Evolutionary conservation across 2,113 vertebrate species (phyloP), one percentile per base, ranked within the genome.

Genomic region (Gracilinanus agilis): DNA sequence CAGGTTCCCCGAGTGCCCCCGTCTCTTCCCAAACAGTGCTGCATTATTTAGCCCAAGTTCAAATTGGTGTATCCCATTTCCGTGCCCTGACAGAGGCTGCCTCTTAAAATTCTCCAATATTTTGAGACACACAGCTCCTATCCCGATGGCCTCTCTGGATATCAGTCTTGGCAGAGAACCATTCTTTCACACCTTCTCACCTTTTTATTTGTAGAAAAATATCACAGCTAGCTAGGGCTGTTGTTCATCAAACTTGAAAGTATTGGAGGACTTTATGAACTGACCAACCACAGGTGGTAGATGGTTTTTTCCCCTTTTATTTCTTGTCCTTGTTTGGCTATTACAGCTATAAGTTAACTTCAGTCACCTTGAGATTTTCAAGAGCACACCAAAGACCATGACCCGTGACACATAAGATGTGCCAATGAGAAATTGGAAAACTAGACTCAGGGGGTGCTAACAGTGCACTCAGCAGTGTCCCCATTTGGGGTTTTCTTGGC

Each of bases 1-100:
- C 95, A 98, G 98, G 98, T 83, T 5, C 95, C 96, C 98, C 97
- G 98, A 98, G 98, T 97, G 99, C 98, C 98, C 97, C 99, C 97
- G 98, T 99, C 98, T 99, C 98, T 75, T 96, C 95, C 98, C 98
- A 99, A 98, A 99, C 99, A 99, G 99, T 99, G 99, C 98, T 8
- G 99, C 98, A 99, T 99, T 99, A 99, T 99, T 98, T 90, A 95
- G 61, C 97, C 67, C 54, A 92, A 34, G 98, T 94, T 96, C 97
- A 96, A 94, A 97, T 90, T 16, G 93, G 91, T 55, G 0, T 97
- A 98, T 99, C 98, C 98, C 96, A 0, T 99, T 99, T 99, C 99
- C 98, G 97, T 90, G 92, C 92, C 88, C 98, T 95, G 21, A 95
- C 88, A 97, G 54, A 97, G n/a, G 54, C 97, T 55, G 98, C 98